Evolutionary conservation across 2,797 vertebrate species (phyloP), one percentile per base, ranked within the genome.

Genomic region (Arrhamphus sclerolepis): DNA sequence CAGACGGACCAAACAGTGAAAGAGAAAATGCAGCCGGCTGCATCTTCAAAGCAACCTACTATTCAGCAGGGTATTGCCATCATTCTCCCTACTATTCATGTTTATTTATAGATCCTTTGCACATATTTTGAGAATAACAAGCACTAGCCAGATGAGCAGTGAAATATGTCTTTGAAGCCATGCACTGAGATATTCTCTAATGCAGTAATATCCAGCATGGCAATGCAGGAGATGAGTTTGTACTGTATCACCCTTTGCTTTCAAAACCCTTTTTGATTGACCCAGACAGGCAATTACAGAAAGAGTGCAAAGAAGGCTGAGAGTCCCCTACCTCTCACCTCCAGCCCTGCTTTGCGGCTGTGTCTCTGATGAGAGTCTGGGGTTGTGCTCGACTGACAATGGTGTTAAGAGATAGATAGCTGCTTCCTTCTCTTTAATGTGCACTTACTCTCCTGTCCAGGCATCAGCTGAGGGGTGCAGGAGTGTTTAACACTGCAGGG

Each of bases 71-170:
- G 86, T 38, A 90, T 62, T 65, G 74, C 66, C 66, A 76, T 83
- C 61, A 0, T 40, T 81, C 78, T 66, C 66, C 66, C 4, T 34
- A 3, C 4, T 31, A 54, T 77, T 91, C 81, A 86, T 90, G 80
- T 89, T 91, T 92, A 92, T 92, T 92, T 89, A 90, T 92, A 85
- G 78, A 74, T 57, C 72, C 66, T 80, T 78, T 81, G 66, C 79
- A 86, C 84, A 86, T 77, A 78, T 83, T 89, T 85, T 70, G 78
- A 87, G 78, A 73, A 80, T 87, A 89, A 88, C 80, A 83, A 86
- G 83, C 70, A 59, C 38, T 73, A 81, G 75, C 77, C 81, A 88
- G 90, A 91, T 85, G 82, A 88, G 84, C 87, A 87, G 87, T 90
- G 89, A 87, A 75, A 54, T 56, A 61, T 63, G 72, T 72, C 80